Base-by-base conservation (phyloP, 2,113 vertebrate species). In the Gorsachius goisagi region DNA sequence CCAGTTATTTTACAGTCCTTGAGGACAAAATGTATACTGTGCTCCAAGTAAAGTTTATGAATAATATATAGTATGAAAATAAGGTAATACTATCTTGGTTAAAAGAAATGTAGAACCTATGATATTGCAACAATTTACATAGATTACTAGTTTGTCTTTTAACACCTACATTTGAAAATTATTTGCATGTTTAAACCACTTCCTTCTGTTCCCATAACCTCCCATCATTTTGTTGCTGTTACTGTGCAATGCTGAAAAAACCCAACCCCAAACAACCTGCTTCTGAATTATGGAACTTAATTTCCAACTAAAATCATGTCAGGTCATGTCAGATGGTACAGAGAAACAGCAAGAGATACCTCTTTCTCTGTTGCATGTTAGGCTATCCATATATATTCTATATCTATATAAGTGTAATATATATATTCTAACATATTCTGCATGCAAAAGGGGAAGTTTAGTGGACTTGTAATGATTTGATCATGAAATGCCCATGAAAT, bases 141-240 rank as follows among this genome's bases (percentile, higher is more conserved):
- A 64, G 44, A 81, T 78, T 78, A 58, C 39, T 26, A 19, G 9
- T 78, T 63, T 33, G 28, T 55, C 64, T 89, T 67, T 68, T 84
- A 84, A 68, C 44, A 75, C 19, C 52, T 85, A 37, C 39, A 39
- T 89, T 93, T 83, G 71, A 15, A 7, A 92, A 78, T 24, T 53
- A 82, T 94, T 94, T 89, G 33, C 80, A 75, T 90, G 23, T 90
- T 85, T 79, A 93, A 94, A 92, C 30, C 27, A 75, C 66, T 93
- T 96, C 80, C 66, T 90, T 8, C 60, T 93, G 6, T 89, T 97
- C 80, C 22, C 60, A 89, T 28, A 87, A 58, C 39, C 35, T 92
- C 68, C 49, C 35, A 50, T 76, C 2, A 1, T 90, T 91, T 88
- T 86, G 28, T 73, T 91, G 39, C 26, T 75, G 33, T 68, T 87